phyloP scores from a whole-genome alignment of 2,888 invertebrate genomes.

The Hermodice carunculata region DNA sequence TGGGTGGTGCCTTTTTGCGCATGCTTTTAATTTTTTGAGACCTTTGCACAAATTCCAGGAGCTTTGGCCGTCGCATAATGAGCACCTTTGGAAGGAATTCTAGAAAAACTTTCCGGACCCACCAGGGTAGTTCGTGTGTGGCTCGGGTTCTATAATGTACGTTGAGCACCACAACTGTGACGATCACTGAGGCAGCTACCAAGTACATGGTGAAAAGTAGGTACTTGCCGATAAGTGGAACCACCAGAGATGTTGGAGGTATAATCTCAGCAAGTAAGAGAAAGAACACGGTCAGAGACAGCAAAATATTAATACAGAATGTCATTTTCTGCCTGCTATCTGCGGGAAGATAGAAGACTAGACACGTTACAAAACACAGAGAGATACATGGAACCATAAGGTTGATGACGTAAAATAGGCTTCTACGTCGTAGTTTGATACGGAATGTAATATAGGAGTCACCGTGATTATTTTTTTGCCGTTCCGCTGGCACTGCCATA shows the following conservation, averaged over 20 bases:
- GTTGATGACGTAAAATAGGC: slow-evolving; percentile 87
- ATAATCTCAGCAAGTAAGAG: slow-evolving; percentile 97
- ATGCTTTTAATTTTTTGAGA: too few relatives aligned
- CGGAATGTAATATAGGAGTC: slow-evolving; percentile 97
- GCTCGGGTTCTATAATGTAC: slow-evolving; percentile 93
- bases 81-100: slow-evolving; percentile 92
- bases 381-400: slow-evolving; percentile 84
- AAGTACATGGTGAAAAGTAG: slow-evolving; percentile 99
- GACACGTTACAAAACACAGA: slow-evolving; percentile 96
- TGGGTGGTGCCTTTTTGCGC: too few relatives aligned
- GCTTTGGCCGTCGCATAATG: slow-evolving; percentile 92
- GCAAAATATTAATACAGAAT: slow-evolving; percentile 92
- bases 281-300: slow-evolving; percentile 98
- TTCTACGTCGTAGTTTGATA: slow-evolving; percentile 94
- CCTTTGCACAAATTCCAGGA: too few relatives aligned
- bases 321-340: slow-evolving; percentile 93
- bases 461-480: slow-evolving; percentile 77
- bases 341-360: slow-evolving; percentile 97
- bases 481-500: slow-evolving; percentile 76
- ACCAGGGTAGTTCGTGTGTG: slow-evolving; percentile 97
- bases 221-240: slow-evolving; percentile 90
- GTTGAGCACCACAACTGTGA: slow-evolving; percentile 96
- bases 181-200: slow-evolving; percentile 95
- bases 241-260: slow-evolving; percentile 95
- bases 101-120: slow-evolving; percentile 95